Percentiles rank a stretch among this genome's conserved stretches.
phyloP scores from a whole-genome alignment of 2,113 vertebrate species.

The Alligator mississippiensis region DNA sequence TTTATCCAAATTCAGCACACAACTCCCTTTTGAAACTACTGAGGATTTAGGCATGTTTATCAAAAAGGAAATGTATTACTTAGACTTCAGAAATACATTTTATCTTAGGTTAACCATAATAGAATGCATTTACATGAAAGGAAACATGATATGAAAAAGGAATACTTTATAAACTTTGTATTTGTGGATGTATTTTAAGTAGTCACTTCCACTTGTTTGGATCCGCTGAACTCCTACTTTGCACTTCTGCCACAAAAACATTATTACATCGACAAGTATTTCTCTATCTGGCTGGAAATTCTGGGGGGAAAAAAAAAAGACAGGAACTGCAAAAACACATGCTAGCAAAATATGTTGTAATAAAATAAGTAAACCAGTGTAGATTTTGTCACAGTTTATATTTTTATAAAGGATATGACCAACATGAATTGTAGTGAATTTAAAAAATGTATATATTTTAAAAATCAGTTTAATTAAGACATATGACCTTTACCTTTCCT shows the following conservation, averaged over 20 bases:
- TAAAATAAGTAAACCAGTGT: neutral
- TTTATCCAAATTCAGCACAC: neutral
- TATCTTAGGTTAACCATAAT: neutral
- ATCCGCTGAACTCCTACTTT: conserved; percentile 79
- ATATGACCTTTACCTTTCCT: too few species aligned
- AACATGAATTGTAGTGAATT: neutral
- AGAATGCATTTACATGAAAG: neutral
- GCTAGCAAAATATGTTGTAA: neutral
- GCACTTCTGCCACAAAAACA: conserved; percentile 89
- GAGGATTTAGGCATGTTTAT: neutral
- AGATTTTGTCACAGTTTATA: neutral
- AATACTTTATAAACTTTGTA: conserved; percentile 80
- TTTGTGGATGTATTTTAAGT: conserved; percentile 69
- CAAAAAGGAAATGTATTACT: neutral
- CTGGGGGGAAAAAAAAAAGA: conserved; percentile 70
- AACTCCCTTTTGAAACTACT: neutral
- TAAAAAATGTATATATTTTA: neutral
- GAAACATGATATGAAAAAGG: conserved; percentile 14
- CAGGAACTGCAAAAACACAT: neutral
- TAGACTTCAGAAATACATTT: neutral
- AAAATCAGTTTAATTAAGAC: neutral
- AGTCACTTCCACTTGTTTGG: conserved; percentile 66
- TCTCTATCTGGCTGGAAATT: conserved; percentile 82
- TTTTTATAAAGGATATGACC: neutral
- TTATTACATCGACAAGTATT: conserved; percentile 82